Conservation (phyloP, 2,113 vertebrate species). For the Haemorhous mexicanus region DNA sequence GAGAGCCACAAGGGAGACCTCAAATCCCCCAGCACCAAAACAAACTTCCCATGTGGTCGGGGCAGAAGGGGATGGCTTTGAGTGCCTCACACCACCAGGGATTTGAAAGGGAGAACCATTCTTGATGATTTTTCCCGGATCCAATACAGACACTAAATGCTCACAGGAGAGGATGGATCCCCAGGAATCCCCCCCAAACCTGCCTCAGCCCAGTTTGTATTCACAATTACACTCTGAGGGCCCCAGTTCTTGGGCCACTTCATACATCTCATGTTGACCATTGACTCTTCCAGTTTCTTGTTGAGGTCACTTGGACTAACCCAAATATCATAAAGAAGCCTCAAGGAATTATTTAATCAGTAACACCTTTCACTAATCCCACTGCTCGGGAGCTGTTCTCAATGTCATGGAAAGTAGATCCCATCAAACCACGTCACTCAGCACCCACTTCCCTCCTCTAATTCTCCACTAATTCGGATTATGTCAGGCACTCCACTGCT, state of each 20-base stretch:
- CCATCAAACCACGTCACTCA: background rate
- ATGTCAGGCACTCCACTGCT: background rate
- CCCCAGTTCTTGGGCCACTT: background rate
- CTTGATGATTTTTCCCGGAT: background rate
- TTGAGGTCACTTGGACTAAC: background rate
- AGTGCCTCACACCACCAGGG: background rate
- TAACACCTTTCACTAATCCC: background rate
- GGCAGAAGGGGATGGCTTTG: background rate
- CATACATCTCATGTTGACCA: rapidly evolving
- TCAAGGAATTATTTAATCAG: background rate
- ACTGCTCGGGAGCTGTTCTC: background rate
- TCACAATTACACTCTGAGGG: background rate
- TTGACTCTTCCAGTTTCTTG: background rate
- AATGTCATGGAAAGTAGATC: background rate
- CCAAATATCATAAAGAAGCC: background rate
- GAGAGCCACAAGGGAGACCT: background rate
- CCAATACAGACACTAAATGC: background rate
- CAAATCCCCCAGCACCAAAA: background rate
- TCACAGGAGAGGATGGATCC: too few relatives aligned
- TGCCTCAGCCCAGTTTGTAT: background rate
- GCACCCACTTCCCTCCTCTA: background rate
- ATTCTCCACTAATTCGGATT: background rate
- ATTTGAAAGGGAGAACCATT: background rate
- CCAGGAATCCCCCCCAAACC: background rate
- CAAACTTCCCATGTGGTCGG: rapidly evolving